A percentile compares a stretch with the other conserved stretches of the same genome.
phyloP scores from a whole-genome alignment of 2,888 invertebrate genomes.

The Sarcophaga carnaria region DNA sequence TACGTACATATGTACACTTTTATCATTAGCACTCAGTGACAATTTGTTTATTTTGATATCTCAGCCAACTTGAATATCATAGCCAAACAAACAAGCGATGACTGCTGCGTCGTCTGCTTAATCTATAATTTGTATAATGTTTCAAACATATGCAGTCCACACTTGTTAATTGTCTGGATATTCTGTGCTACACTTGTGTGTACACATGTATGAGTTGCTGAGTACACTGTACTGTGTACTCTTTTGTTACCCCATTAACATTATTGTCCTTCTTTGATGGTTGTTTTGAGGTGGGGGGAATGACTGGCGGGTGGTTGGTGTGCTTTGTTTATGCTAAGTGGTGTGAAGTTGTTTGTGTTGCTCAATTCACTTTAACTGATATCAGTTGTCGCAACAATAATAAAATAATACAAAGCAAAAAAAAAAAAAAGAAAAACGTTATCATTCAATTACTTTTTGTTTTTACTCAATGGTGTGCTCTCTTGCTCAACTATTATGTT shows the following conservation, averaged over 20 bases:
- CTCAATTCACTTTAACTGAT: slow-evolving; percentile 44
- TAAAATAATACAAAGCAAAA: not conserved
- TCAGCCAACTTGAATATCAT: slow-evolving; percentile 59
- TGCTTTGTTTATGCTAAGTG: not conserved
- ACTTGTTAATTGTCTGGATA: slow-evolving; percentile 53
- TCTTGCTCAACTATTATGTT: not conserved
- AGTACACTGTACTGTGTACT: not conserved
- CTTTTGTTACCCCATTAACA: not conserved
- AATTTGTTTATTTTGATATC: slow-evolving; percentile 66
- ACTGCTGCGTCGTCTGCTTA: not conserved
- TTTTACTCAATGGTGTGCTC: not conserved
- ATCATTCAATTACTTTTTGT: slow-evolving; percentile 51
- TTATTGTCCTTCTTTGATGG: too few species aligned
- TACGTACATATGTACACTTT: slow-evolving; percentile 35
- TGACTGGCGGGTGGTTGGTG: not conserved
- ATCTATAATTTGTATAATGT: not conserved
- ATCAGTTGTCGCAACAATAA: slow-evolving; percentile 27
- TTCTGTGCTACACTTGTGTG: not conserved
- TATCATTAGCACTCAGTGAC: slow-evolving; percentile 68
- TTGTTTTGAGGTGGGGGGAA: too few species aligned
- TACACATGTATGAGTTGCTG: not conserved
- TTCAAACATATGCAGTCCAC: slow-evolving; percentile 44
- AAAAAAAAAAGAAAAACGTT: slow-evolving; percentile 34
- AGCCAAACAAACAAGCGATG: slow-evolving; percentile 39
- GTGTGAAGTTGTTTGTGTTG: slow-evolving; percentile 11